Percentiles rank a stretch among this genome's conserved stretches.
These are phyloP conservation scores for Drosophila rufa DNA, from an alignment of 1,140 invertebrate species.

Conservation along the genomic window DNA sequence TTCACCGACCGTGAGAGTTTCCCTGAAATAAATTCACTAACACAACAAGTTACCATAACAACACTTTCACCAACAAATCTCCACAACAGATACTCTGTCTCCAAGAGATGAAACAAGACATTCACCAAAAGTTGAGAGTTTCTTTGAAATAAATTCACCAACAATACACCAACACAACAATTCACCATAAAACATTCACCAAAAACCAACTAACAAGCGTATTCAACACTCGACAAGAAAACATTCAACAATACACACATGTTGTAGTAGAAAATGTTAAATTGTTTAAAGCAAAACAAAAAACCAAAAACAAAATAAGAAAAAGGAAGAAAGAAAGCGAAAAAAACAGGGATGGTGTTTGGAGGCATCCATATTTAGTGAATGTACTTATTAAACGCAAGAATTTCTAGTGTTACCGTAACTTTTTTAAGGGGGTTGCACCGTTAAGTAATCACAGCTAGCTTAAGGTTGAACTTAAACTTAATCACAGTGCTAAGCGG, in stretches of 20 bases:
- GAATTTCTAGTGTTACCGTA: slow-evolving; percentile 35
- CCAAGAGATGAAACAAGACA: too few relatives aligned
- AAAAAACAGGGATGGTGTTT: slow-evolving; percentile 27
- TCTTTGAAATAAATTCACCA: not conserved
- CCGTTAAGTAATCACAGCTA: slow-evolving; percentile 28
- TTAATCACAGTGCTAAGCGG: slow-evolving; percentile 12
- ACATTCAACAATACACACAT: slow-evolving; percentile 29
- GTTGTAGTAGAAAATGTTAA: slow-evolving; percentile 68
- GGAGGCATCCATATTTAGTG: slow-evolving; percentile 32
- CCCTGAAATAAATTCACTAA: not conserved
- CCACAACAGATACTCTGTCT: too few relatives aligned
- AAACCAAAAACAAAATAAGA: not conserved
- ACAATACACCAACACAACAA: not conserved
- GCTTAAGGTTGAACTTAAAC: slow-evolving; percentile 4
- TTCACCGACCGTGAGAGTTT: not conserved
- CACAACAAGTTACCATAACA: not conserved
- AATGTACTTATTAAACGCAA: slow-evolving; percentile 36
- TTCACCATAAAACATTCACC: not conserved
- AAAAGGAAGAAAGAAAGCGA: not conserved
- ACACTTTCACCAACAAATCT: not conserved
- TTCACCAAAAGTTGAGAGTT: too few relatives aligned
- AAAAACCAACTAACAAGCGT: slow-evolving; percentile 2
- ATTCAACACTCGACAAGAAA: slow-evolving; percentile 4
- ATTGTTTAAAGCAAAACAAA: slow-evolving; percentile 56
- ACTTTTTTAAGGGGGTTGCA: slow-evolving; percentile 36